A percentile compares a stretch with the other conserved stretches of the same genome.
Evolutionary conservation across 2,113 vertebrate genomes (phyloP).

Genomic region (Acrocephalus kingi): DNA sequence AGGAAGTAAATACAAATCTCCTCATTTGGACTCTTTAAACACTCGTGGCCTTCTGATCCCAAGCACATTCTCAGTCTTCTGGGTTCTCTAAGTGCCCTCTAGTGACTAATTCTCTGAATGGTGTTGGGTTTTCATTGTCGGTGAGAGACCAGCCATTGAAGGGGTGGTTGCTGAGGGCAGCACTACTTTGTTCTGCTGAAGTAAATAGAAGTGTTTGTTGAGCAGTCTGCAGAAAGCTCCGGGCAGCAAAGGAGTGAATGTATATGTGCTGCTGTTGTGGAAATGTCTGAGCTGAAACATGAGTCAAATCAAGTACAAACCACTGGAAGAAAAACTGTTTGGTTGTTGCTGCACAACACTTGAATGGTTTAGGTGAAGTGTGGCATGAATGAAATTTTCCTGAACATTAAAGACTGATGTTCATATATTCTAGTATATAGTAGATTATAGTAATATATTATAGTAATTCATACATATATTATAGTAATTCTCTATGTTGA

Average conservation of each 20-base stretch:
- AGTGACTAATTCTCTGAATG: background rate
- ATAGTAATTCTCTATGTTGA: background rate
- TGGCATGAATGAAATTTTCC: background rate
- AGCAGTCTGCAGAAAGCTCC: background rate
- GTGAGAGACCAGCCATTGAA: background rate
- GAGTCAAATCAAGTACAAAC: background rate
- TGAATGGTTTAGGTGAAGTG: background rate
- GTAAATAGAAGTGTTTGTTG: background rate
- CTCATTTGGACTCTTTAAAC: background rate
- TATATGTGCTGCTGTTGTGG: background rate
- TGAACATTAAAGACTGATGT: background rate
- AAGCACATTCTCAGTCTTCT: background rate
- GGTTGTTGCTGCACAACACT: background rate
- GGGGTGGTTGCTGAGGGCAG: background rate
- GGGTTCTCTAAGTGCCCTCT: constrained; percentile 31
- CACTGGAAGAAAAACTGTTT: background rate
- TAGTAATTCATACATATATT: no score
- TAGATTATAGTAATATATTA: no score
- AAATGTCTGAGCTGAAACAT: background rate
- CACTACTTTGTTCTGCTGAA: background rate
- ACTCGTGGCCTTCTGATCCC: background rate
- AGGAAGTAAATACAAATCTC: background rate
- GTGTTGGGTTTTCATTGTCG: background rate
- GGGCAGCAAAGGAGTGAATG: background rate
- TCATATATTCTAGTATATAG: background rate